phyloP scores from a whole-genome alignment of 2,797 vertebrate species.

The Hozukius guyotensis region DNA sequence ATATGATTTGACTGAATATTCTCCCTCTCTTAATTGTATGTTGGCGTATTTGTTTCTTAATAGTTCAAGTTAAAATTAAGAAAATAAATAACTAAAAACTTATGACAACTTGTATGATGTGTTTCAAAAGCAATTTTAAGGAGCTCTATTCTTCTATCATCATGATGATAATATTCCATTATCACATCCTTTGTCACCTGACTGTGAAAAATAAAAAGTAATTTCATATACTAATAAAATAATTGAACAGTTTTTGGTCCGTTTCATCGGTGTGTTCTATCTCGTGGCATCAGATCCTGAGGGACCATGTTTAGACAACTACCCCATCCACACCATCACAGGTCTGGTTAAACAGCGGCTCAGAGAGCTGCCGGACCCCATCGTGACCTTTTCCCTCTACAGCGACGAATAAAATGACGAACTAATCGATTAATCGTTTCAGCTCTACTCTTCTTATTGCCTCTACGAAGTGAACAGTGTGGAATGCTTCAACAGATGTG shows the following conservation, averaged over 20 bases:
- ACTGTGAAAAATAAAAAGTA: not conserved
- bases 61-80: too few relatives aligned
- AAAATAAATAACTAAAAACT: not conserved
- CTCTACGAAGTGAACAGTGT: not conserved
- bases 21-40: not conserved
- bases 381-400: constrained; percentile 95
- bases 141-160: too few relatives aligned
- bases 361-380: constrained; percentile 92
- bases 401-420: constrained; percentile 74
- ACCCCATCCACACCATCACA: constrained; percentile 93
- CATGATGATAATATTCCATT: not conserved
- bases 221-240: not conserved
- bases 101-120: too few relatives aligned
- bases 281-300: constrained; percentile 83
- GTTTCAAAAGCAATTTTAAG: too few relatives aligned
- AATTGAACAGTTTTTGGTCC: not conserved
- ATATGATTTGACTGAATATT: not conserved
- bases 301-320: constrained; percentile 86
- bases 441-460: not conserved
- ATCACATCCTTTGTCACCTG: not conserved
- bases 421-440: too few relatives aligned
- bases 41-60: not conserved
- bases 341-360: constrained; percentile 96
- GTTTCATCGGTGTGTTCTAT: constrained; percentile 5
- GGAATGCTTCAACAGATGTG: not conserved